Conservation (phyloP, 2,797 vertebrate species). For the Margarornis squamiger region DNA sequence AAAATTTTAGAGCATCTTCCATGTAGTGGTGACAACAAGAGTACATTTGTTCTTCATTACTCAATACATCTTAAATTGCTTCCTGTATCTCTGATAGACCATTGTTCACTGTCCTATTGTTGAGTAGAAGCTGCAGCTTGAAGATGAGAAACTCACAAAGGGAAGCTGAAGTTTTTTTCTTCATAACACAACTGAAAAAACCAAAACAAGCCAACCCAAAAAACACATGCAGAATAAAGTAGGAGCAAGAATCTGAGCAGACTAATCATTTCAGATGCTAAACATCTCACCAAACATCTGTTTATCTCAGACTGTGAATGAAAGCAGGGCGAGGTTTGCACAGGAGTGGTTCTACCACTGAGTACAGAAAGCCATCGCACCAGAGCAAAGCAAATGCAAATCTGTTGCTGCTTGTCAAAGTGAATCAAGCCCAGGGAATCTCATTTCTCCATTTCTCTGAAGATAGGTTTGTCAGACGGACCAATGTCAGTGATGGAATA, state of each 20-base stretch:
- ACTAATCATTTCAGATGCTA: constrained; percentile 10
- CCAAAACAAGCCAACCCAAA: background rate
- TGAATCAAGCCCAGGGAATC: background rate
- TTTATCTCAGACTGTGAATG: background rate
- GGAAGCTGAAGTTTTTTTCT: constrained; percentile 39
- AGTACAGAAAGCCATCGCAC: background rate
- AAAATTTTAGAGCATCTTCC: constrained; percentile 55
- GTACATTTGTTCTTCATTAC: constrained; percentile 61
- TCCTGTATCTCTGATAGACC: constrained; percentile 65
- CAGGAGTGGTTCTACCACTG: background rate
- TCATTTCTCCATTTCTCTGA: background rate
- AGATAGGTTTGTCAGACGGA: background rate
- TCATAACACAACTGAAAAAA: constrained; percentile 6
- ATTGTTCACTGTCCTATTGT: constrained; percentile 46
- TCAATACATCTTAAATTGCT: constrained; percentile 60
- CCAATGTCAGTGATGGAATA: background rate
- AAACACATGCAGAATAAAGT: background rate
- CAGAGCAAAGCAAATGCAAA: background rate
- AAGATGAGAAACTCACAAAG: constrained; percentile 37
- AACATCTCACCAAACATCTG: constrained; percentile 27
- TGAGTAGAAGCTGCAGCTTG: constrained; percentile 2
- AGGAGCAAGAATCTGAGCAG: constrained; percentile 32
- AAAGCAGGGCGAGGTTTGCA: background rate
- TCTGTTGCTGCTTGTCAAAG: background rate
- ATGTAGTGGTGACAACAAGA: constrained; percentile 40